phyloP scores from a whole-genome alignment of 2,113 vertebrate species.

The Datnioides undecimradiatus region DNA sequence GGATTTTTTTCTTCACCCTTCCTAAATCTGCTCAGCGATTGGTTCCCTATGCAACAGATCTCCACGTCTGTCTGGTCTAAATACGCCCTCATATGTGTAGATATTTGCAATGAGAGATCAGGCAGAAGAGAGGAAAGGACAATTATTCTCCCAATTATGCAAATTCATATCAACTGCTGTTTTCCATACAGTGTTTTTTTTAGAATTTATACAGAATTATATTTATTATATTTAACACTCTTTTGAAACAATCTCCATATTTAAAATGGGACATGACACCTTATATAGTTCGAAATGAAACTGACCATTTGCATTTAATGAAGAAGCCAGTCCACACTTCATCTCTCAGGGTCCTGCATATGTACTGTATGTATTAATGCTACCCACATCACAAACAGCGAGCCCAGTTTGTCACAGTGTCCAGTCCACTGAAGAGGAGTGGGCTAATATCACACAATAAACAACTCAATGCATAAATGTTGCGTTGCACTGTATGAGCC shows the following conservation, averaged over 20 bases:
- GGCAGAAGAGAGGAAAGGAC: neutral
- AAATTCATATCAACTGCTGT: neutral
- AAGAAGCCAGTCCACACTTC: neutral
- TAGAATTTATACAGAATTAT: neutral
- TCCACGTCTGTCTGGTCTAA: conserved; percentile 11
- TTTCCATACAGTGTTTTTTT: neutral
- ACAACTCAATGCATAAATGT: too few species aligned
- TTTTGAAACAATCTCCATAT: neutral
- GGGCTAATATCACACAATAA: too few species aligned
- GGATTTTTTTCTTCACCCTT: conserved; percentile 29
- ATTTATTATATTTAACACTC: too few species aligned
- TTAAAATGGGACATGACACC: neutral
- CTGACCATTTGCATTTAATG: neutral
- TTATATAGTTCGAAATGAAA: neutral
- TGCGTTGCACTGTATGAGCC: too few species aligned
- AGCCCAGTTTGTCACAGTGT: conserved; percentile 4
- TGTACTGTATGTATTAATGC: conserved; percentile 15
- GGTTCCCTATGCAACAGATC: conserved; percentile 10
- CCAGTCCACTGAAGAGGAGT: too few species aligned
- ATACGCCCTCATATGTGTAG: conserved; percentile 28
- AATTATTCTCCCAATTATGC: neutral
- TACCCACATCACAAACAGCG: conserved; percentile 9
- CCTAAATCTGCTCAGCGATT: conserved; percentile 23
- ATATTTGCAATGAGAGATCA: conserved; percentile 1
- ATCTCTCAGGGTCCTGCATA: neutral